Evolutionary conservation across 1,140 invertebrate species (phyloP).

Genomic region (Spodoptera litura): DNA sequence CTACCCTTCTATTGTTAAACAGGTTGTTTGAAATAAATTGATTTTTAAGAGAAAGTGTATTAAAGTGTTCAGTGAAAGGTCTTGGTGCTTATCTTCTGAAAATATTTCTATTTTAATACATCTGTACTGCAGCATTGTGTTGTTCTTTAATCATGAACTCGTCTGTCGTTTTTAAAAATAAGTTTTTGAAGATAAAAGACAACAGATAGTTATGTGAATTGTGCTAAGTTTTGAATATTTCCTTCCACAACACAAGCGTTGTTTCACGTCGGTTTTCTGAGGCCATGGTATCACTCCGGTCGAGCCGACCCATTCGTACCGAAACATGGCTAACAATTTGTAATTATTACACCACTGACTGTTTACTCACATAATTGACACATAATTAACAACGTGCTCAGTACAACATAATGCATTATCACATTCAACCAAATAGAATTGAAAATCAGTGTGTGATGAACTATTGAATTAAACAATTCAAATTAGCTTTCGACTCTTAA

Average conservation of each 20-base stretch:
- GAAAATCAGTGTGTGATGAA: not conserved
- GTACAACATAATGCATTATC: not conserved
- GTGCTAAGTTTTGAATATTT: too few relatives aligned
- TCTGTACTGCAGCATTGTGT: constrained; percentile 12
- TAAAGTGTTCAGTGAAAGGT: constrained; percentile 65
- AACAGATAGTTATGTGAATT: too few relatives aligned
- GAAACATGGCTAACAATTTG: too few relatives aligned
- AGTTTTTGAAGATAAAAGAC: not conserved
- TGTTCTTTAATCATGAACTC: not conserved
- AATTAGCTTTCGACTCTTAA: not conserved
- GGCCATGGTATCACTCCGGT: too few relatives aligned
- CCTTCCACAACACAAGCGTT: too few relatives aligned
- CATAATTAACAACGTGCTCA: not conserved
- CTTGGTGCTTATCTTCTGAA: constrained; percentile 49
- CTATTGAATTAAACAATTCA: not conserved
- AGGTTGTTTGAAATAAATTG: constrained; percentile 63
- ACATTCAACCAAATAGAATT: not conserved
- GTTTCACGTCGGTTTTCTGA: too few relatives aligned
- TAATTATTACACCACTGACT: not conserved
- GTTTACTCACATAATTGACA: not conserved
- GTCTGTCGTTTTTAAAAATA: constrained; percentile 10
- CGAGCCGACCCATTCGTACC: too few relatives aligned
- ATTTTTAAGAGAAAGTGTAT: constrained; percentile 70
- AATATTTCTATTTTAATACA: constrained; percentile 5
- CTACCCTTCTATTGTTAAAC: constrained; percentile 62